Conservation (phyloP, 2,797 vertebrate species). For the Poeciliopsis infans region DNA sequence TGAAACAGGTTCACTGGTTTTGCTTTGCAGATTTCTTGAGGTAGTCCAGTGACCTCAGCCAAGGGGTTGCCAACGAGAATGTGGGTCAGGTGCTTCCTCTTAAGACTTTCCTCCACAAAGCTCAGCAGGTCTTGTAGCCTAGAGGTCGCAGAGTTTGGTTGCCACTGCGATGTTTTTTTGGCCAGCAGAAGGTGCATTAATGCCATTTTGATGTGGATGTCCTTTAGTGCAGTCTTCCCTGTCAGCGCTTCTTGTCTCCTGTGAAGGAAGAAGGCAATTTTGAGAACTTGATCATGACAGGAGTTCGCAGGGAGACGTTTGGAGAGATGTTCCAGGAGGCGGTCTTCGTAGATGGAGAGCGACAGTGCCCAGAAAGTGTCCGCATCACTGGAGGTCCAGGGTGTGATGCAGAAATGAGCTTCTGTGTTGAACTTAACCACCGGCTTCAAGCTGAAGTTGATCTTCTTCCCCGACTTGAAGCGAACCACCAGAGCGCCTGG, state of each 20-base stretch:
- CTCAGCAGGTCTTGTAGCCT: conserved; percentile 84
- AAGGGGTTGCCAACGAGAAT: conserved; percentile 86
- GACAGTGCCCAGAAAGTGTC: conserved; percentile 86
- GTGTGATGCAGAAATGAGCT: conserved; percentile 83
- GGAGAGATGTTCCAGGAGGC: conserved; percentile 79
- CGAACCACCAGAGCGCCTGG: conserved; percentile 86
- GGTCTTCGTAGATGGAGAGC: conserved; percentile 83
- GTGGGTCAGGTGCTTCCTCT: conserved; percentile 84
- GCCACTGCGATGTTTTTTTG: conserved; percentile 78
- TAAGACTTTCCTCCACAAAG: conserved; percentile 85
- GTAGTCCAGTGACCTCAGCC: conserved; percentile 77
- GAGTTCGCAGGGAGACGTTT: conserved; percentile 81
- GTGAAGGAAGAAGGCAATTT: conserved; percentile 88
- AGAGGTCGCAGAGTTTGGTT: conserved; percentile 58
- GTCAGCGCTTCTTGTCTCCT: conserved; percentile 84
- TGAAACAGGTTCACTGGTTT: conserved; percentile 90
- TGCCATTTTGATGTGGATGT: conserved; percentile 87
- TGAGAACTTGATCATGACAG: conserved; percentile 88
- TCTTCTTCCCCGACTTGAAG: conserved; percentile 86
- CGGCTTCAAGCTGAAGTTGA: conserved; percentile 87
- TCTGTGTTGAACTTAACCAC: conserved; percentile 84
- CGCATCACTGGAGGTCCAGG: conserved; percentile 57
- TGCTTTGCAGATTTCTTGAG: conserved; percentile 72
- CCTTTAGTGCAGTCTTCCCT: conserved; percentile 81
- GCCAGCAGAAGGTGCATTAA: conserved; percentile 85